phyloP scores from a whole-genome alignment of 2,113 vertebrate genomes.

The Octodon degus region DNA sequence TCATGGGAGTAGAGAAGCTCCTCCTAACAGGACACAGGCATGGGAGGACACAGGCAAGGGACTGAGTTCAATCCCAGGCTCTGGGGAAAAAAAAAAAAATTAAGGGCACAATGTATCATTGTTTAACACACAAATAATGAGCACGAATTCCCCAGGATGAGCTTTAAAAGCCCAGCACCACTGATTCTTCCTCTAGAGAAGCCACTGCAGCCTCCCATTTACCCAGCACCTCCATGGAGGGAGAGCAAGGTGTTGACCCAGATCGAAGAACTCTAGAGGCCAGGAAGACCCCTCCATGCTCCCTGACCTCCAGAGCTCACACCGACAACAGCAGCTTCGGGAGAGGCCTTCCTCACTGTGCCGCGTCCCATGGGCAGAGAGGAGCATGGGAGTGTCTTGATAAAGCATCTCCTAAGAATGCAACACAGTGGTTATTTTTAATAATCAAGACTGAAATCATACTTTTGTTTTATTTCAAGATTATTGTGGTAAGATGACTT shows the following conservation, averaged over 20 bases:
- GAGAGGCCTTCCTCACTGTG: no score
- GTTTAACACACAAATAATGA: background rate
- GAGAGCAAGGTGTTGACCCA: background rate
- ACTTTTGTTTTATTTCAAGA: background rate
- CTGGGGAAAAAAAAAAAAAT: no score
- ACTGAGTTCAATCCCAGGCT: no score
- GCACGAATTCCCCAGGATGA: background rate
- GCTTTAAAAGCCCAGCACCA: slow-evolving; percentile 3
- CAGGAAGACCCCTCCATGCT: background rate
- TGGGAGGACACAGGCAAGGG: no score
- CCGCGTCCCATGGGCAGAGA: background rate
- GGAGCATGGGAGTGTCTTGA: background rate
- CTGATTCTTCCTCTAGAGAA: background rate
- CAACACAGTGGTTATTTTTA: background rate
- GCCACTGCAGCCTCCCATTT: background rate
- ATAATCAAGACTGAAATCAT: background rate
- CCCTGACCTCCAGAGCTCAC: background rate
- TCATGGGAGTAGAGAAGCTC: background rate
- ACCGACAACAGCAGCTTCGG: background rate
- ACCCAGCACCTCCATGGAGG: background rate
- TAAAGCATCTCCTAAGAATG: background rate
- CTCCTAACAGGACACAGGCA: background rate
- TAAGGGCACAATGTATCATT: background rate
- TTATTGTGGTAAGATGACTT: background rate
- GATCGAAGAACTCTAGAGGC: background rate